Conservation (phyloP, 2,888 invertebrate genomes). For the Pegoplata infirma region DNA sequence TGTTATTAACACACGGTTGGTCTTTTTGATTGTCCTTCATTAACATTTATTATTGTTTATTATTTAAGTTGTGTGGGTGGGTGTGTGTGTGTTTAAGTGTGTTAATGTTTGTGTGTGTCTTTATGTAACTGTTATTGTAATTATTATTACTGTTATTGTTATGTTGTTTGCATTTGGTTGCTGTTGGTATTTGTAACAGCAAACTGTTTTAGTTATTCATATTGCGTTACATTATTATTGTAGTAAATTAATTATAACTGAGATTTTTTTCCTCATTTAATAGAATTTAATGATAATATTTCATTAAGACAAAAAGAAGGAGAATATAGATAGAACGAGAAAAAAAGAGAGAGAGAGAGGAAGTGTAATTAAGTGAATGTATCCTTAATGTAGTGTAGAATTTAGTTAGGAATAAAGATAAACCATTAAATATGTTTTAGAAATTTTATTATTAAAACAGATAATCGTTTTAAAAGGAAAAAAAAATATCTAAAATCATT, state of each 20-base stretch:
- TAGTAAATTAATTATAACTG: constrained; percentile 49
- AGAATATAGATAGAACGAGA: background rate
- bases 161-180: constrained; percentile 6
- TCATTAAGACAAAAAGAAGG: background rate
- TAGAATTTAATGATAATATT: constrained; percentile 33
- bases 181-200: no score
- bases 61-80: constrained; percentile 11
- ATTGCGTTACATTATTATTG: constrained; percentile 30
- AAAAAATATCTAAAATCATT: no score
- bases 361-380: background rate
- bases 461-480: no score
- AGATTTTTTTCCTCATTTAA: constrained; percentile 28
- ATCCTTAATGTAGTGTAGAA: no score
- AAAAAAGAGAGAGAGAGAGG: background rate
- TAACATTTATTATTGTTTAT: constrained; percentile 39
- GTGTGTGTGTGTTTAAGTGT: background rate
- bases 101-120: background rate
- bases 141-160: constrained; percentile 24
- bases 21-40: constrained; percentile 11
- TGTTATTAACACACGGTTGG: background rate
- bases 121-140: constrained; percentile 33
- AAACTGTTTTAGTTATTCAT: constrained; percentile 3
- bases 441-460: no score
- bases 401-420: no score
- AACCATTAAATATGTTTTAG: no score